phyloP scores from a whole-genome alignment of 2,113 vertebrate species.

The Montifringilla adamsi region DNA sequence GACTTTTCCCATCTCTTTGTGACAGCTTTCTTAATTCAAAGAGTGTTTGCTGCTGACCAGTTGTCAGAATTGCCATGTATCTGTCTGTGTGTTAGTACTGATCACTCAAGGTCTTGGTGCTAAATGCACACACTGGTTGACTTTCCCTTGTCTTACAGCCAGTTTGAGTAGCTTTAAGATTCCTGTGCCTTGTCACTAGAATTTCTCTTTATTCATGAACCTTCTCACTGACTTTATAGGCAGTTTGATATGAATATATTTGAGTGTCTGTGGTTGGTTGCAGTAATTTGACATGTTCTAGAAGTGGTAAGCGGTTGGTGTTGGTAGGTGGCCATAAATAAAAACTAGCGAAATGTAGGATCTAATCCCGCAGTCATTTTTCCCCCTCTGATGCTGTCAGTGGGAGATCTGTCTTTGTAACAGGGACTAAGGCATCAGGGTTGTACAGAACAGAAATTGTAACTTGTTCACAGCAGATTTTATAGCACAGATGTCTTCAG shows the following conservation, averaged over 20 bases:
- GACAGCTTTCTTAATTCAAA: conserved; percentile 21
- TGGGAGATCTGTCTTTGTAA: background rate
- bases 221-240: background rate
- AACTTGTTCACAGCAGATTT: conserved; percentile 19
- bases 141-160: background rate
- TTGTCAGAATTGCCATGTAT: conserved; percentile 4
- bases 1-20: background rate
- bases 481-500: background rate
- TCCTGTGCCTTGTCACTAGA: background rate
- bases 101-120: background rate
- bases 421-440: background rate
- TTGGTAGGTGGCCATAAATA: conserved; percentile 20
- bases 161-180: background rate
- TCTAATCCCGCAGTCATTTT: background rate
- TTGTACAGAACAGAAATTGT: background rate
- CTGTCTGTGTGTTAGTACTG: background rate
- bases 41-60: background rate
- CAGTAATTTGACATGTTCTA: background rate
- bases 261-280: background rate
- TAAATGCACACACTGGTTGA: background rate
- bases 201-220: background rate
- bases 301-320: background rate
- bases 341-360: background rate
- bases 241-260: background rate
- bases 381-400: background rate